phyloP scores from a whole-genome alignment of 1,140 invertebrate genomes.

The Orchesella cincta region DNA sequence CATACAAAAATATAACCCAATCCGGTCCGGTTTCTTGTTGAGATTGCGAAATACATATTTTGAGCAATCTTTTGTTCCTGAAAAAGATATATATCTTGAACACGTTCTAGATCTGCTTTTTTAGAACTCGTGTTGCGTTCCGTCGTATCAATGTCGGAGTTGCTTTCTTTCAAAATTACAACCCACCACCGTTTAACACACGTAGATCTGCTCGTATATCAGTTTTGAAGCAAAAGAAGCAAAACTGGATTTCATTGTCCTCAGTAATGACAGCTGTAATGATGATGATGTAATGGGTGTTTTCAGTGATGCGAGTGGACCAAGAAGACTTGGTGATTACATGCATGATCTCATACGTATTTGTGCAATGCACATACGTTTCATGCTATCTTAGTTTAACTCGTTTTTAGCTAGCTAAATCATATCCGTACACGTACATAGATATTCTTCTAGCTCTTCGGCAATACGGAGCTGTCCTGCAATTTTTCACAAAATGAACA shows the following conservation, averaged over 20 bases:
- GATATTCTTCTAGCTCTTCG: too few relatives aligned
- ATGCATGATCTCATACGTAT: constrained; percentile 19
- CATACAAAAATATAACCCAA: not conserved
- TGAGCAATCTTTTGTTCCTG: not conserved
- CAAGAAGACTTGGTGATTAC: not conserved
- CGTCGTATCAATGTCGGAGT: not conserved
- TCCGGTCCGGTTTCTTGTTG: not conserved
- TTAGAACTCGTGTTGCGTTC: not conserved
- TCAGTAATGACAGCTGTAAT: constrained; percentile 22
- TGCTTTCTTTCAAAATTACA: not conserved
- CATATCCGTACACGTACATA: too few relatives aligned
- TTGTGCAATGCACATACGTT: not conserved
- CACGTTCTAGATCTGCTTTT: not conserved
- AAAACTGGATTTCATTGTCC: constrained; percentile 30
- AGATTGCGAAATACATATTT: not conserved
- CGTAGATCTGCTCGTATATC: too few relatives aligned
- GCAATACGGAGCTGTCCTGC: too few relatives aligned
- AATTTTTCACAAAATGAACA: too few relatives aligned
- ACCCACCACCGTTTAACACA: not conserved
- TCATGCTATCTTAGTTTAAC: too few relatives aligned
- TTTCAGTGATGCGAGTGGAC: not conserved
- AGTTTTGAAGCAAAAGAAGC: constrained; percentile 13
- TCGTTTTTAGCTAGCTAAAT: too few relatives aligned
- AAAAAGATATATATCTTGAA: not conserved
- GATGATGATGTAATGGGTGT: constrained; percentile 23